Conservation (phyloP, 2,888 invertebrate species). For the Calameuta idolon region DNA sequence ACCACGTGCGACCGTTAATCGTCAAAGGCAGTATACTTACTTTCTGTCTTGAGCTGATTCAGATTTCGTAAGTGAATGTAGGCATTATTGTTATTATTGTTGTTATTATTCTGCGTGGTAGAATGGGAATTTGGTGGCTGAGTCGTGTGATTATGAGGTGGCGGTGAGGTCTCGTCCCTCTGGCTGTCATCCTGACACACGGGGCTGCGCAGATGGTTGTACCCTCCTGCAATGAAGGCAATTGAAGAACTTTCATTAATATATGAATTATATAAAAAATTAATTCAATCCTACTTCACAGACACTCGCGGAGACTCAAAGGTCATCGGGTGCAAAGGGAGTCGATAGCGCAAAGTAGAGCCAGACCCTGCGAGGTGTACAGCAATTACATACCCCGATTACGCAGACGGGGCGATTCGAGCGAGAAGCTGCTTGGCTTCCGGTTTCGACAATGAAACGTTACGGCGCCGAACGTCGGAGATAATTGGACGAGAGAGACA, state of each 20-base stretch:
- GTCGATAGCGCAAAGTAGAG: background rate
- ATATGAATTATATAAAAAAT: background rate
- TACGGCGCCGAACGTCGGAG: background rate
- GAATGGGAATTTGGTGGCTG: constrained; percentile 61
- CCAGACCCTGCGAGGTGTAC: background rate
- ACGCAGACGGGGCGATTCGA: background rate
- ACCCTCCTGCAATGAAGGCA: constrained; percentile 67
- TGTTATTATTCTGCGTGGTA: constrained; percentile 58
- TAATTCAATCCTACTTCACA: no score
- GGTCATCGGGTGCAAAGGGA: background rate
- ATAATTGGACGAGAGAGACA: background rate
- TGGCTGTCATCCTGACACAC: constrained; percentile 66
- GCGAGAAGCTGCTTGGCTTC: constrained; percentile 1
- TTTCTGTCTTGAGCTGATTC: constrained; percentile 63
- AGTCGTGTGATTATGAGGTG: constrained; percentile 58
- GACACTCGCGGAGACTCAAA: background rate
- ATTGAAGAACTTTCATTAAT: background rate
- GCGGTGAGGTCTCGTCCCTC: constrained; percentile 65
- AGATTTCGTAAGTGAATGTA: constrained; percentile 62
- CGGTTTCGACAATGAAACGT: constrained; percentile 7
- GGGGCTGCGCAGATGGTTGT: constrained; percentile 71
- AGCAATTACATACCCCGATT: background rate
- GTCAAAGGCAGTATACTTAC: constrained; percentile 43
- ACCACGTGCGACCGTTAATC: background rate
- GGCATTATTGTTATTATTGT: constrained; percentile 58